Evolutionary conservation across 30 jellyfish, hydroid and myxozoan genomes (phyloP).

Genomic region (Nemopilema nomurai): DNA sequence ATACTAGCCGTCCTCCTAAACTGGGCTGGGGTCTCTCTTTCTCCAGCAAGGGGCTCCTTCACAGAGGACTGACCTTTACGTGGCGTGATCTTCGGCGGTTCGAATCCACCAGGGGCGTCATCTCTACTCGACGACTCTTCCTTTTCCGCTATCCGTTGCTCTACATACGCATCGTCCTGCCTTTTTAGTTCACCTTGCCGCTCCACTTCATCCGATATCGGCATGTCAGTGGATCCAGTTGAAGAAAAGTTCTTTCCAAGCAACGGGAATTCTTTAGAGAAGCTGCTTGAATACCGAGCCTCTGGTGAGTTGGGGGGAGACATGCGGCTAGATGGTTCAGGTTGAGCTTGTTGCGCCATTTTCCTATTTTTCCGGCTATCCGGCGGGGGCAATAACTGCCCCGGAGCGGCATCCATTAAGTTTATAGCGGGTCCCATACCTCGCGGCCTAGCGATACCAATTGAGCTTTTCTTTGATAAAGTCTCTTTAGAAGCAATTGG

Average conservation of each 20-base stretch:
- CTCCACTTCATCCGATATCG: slow-evolving; percentile 10
- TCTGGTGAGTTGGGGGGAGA: slow-evolving; percentile 70
- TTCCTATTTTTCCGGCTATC: slow-evolving; percentile 60
- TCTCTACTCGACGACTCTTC: not conserved
- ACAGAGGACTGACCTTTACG: not conserved
- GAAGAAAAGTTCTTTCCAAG: not conserved
- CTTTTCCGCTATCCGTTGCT: not conserved
- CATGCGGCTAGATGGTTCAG: slow-evolving; percentile 12
- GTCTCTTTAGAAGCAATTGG: slow-evolving; percentile 42
- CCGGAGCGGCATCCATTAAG: slow-evolving; percentile 93
- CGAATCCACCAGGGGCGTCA: slow-evolving; percentile 39
- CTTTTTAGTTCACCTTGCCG: slow-evolving; percentile 2
- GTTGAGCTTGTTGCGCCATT: slow-evolving; percentile 57
- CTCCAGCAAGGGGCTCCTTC: not conserved
- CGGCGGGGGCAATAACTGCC: slow-evolving; percentile 98
- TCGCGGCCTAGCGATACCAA: slow-evolving; percentile 96
- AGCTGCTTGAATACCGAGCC: slow-evolving; percentile 27
- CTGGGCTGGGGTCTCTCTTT: not conserved
- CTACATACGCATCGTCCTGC: not conserved
- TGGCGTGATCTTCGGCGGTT: slow-evolving; percentile 52
- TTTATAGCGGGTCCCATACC: slow-evolving; percentile 76
- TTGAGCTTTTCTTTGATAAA: slow-evolving; percentile 52
- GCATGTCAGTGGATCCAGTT: slow-evolving; percentile 12
- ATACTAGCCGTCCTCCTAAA: slow-evolving; percentile 48
- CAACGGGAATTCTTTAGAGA: too few species aligned